Percentiles rank a stretch among this genome's conserved stretches.
Evolutionary conservation across 2,888 invertebrate species (phyloP).

Genomic region (Phalera bucephala): DNA sequence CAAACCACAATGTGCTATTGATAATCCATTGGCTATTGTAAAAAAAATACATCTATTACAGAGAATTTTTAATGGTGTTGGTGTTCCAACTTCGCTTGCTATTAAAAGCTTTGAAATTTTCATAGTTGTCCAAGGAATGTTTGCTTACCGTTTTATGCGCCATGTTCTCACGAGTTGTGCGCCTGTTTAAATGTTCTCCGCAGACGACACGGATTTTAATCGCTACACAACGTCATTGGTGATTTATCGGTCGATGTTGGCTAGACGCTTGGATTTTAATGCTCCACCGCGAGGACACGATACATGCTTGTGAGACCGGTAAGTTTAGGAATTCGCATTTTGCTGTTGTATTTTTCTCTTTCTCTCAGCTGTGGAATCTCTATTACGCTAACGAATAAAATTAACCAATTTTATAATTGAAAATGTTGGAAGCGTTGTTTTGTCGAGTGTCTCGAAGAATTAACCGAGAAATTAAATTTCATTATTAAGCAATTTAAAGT

Average conservation of each 20-base stretch:
- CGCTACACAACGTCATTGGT: conserved; percentile 62
- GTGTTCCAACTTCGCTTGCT: conserved; percentile 18
- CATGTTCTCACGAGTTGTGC: conserved; percentile 66
- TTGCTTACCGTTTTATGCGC: conserved; percentile 48
- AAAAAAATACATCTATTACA: conserved; percentile 1
- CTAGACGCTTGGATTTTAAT: conserved; percentile 40
- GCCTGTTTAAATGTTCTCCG: conserved; percentile 51
- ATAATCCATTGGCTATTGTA: not conserved
- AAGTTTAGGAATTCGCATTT: conserved; percentile 19
- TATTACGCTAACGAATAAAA: conserved; percentile 1
- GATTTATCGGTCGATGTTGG: conserved; percentile 59
- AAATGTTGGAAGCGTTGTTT: not conserved
- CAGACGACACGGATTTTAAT: conserved; percentile 70
- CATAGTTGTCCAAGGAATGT: conserved; percentile 37
- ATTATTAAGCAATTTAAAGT: too few relatives aligned
- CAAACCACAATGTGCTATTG: not conserved
- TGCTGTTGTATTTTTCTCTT: conserved; percentile 21
- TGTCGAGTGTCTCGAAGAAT: not conserved
- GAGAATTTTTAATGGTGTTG: conserved; percentile 10
- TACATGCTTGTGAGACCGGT: conserved; percentile 23
- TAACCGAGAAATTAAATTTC: not conserved
- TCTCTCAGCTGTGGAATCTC: conserved; percentile 12
- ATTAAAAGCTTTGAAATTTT: conserved; percentile 31
- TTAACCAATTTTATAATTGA: not conserved
- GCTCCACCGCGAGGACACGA: conserved; percentile 29